These are phyloP conservation scores for Paratilapia polleni DNA, from an alignment of 2,113 vertebrate genomes.

Conservation along the genomic window DNA sequence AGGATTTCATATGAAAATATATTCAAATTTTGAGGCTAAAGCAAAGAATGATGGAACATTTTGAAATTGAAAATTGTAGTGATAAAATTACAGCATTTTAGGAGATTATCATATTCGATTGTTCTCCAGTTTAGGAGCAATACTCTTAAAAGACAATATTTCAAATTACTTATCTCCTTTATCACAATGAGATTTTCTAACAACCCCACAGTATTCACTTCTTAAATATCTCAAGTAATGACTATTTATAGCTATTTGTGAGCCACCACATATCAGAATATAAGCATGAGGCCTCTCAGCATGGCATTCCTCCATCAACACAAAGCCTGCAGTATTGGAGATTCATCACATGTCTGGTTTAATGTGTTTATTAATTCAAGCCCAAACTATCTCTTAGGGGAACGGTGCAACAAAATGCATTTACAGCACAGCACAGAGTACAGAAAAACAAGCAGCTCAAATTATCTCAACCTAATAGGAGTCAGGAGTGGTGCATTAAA, in stretches of 20 bases:
- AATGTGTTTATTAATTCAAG: slow-evolving; percentile 14
- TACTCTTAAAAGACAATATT: neutral
- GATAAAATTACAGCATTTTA: slow-evolving; percentile 20
- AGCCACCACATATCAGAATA: slow-evolving; percentile 14
- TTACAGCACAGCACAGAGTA: slow-evolving; percentile 7
- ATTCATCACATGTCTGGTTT: slow-evolving; percentile 17
- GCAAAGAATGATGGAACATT: slow-evolving; percentile 4
- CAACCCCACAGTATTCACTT: neutral
- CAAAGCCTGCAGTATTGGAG: slow-evolving; percentile 11
- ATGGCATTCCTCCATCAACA: slow-evolving; percentile 26
- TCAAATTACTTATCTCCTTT: neutral
- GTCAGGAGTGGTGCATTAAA: slow-evolving; percentile 49
- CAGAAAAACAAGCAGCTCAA: slow-evolving; percentile 40
- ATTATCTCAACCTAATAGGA: slow-evolving; percentile 50
- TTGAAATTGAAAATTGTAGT: neutral
- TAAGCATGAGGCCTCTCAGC: slow-evolving; percentile 10
- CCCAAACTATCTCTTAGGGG: slow-evolving; percentile 9
- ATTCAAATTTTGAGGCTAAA: slow-evolving; percentile 1
- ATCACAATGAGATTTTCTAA: neutral
- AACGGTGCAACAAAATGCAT: slow-evolving; percentile 20
- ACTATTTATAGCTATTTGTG: slow-evolving; percentile 43
- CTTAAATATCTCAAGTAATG: slow-evolving; percentile 6
- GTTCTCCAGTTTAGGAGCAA: slow-evolving; percentile 3
- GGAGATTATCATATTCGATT: neutral
- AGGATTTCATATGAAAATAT: slow-evolving; percentile 33